Conservation (phyloP, 2,113 vertebrate genomes). For the Dipodomys ordii region DNA sequence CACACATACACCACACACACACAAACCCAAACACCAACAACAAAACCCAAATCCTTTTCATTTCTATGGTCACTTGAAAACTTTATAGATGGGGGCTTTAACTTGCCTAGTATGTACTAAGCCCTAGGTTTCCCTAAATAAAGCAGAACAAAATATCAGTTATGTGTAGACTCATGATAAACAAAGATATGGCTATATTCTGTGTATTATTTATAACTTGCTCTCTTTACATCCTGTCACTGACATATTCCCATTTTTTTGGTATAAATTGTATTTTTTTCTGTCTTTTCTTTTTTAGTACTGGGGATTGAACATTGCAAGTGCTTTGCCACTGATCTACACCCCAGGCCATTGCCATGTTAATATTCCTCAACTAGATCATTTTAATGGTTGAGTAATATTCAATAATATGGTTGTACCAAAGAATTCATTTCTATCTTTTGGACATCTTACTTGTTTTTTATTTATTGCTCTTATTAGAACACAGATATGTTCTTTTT, state of each 20-base stretch:
- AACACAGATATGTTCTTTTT: neutral
- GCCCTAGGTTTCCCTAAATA: neutral
- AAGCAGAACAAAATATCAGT: neutral
- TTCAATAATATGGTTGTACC: neutral
- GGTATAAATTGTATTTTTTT: too few species aligned
- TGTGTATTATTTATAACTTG: neutral
- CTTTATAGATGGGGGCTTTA: too few species aligned
- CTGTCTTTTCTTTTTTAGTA: too few species aligned
- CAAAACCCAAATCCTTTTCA: too few species aligned
- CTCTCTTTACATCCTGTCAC: constrained; percentile 23
- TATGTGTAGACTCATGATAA: neutral
- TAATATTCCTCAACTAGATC: constrained; percentile 22
- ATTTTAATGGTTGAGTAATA: constrained; percentile 30
- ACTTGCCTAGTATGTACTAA: neutral
- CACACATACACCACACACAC: too few species aligned
- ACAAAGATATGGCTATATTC: constrained; percentile 19
- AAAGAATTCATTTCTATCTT: constrained; percentile 49
- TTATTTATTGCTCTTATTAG: constrained; percentile 19
- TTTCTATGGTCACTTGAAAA: too few species aligned
- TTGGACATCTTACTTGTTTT: constrained; percentile 47
- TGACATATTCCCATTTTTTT: neutral
- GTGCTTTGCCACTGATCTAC: too few species aligned
- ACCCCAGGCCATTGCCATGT: neutral
- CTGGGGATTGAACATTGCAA: too few species aligned
- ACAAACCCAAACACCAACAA: too few species aligned